Evolutionary conservation across 2,888 invertebrate species (phyloP).

Genomic region (Mellilla xanthometata): DNA sequence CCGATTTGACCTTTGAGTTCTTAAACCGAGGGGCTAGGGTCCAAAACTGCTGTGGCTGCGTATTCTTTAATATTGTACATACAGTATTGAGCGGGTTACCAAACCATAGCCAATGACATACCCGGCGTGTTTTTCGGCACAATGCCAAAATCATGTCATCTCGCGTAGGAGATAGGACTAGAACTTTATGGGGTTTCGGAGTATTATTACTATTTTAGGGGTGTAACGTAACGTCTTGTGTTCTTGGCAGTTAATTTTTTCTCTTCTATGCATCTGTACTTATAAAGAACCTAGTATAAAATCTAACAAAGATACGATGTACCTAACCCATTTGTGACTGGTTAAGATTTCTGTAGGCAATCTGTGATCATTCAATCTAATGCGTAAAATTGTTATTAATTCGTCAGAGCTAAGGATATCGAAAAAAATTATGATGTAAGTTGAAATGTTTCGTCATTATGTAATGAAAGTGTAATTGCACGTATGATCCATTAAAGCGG

Average conservation of each 20-base stretch:
- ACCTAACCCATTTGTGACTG: too few relatives aligned
- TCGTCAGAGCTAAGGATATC: slow-evolving; percentile 33
- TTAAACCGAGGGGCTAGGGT: slow-evolving; percentile 12
- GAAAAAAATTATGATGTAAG: slow-evolving; percentile 43
- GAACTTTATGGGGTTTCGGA: slow-evolving; percentile 27
- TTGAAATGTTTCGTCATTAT: slow-evolving; percentile 37
- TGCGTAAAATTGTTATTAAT: slow-evolving; percentile 38
- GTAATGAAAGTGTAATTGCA: slow-evolving; percentile 60
- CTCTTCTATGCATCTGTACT: too few relatives aligned
- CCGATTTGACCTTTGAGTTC: slow-evolving; percentile 1
- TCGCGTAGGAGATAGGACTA: slow-evolving; percentile 33
- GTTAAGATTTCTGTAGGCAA: too few relatives aligned
- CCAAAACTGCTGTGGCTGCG: slow-evolving; percentile 4
- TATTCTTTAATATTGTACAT: slow-evolving; percentile 21
- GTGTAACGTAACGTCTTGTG: too few relatives aligned
- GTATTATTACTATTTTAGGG: slow-evolving; percentile 17
- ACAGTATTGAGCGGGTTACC: slow-evolving; percentile 43
- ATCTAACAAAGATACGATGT: too few relatives aligned
- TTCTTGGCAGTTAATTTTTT: too few relatives aligned
- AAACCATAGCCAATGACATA: slow-evolving; percentile 41
- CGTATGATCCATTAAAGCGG: slow-evolving; percentile 59
- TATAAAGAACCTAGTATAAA: too few relatives aligned
- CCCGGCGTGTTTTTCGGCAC: slow-evolving; percentile 46
- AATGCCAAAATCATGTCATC: slow-evolving; percentile 46
- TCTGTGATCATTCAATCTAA: slow-evolving; percentile 23